Percentiles rank a stretch among this genome's conserved stretches.
These are phyloP conservation scores for Chydorus sphaericus DNA, from an alignment of 2,888 invertebrate genomes.

Conservation along the genomic window DNA sequence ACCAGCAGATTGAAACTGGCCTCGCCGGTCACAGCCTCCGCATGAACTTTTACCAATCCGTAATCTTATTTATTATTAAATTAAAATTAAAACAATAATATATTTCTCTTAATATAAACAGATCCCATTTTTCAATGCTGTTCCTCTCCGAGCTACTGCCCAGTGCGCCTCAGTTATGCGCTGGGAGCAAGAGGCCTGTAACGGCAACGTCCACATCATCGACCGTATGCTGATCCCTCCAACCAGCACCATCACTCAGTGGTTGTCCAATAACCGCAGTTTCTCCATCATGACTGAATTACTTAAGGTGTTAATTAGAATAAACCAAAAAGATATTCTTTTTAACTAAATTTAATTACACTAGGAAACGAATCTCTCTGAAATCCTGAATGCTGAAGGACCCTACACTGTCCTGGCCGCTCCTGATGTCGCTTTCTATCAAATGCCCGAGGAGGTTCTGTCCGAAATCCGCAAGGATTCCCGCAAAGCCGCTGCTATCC, in stretches of 20 bases:
- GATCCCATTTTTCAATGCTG: conserved; percentile 39
- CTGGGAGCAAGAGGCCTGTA: conserved; percentile 48
- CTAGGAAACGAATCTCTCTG: conserved; percentile 35
- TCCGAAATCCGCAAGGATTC: conserved; percentile 34
- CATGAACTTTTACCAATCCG: conserved; percentile 40
- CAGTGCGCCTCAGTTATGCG: conserved; percentile 48
- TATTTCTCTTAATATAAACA: conserved; percentile 24
- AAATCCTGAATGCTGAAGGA: conserved; percentile 31
- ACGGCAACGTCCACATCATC: conserved; percentile 48
- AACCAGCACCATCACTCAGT: conserved; percentile 33
- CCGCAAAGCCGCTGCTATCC: conserved; percentile 32
- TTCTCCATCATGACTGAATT: conserved; percentile 33
- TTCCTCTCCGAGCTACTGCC: conserved; percentile 39
- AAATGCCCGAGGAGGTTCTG: conserved; percentile 33
- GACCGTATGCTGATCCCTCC: conserved; percentile 42
- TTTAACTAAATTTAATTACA: background rate
- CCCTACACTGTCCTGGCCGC: conserved; percentile 43
- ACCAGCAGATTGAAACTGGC: conserved; percentile 36
- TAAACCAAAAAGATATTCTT: conserved; percentile 17
- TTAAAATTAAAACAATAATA: background rate
- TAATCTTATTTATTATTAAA: background rate
- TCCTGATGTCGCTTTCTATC: conserved; percentile 39
- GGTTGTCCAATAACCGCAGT: conserved; percentile 32
- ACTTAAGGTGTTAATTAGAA: too few relatives aligned
- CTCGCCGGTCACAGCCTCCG: conserved; percentile 36